phyloP scores from a whole-genome alignment of 92 coral and sea anemone genomes.

The Meandrina meandrites region DNA sequence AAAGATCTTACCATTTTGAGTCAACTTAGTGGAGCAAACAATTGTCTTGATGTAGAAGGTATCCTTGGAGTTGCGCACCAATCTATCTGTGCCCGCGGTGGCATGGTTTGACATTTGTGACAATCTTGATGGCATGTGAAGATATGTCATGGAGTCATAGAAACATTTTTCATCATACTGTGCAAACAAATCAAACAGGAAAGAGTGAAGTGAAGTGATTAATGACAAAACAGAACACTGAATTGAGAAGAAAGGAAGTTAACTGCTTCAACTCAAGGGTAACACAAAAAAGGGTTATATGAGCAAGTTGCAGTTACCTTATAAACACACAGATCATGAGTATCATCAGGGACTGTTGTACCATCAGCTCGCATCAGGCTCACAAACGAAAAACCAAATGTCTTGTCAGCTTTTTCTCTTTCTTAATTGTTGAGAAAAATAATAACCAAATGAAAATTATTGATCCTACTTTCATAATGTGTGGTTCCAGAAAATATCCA shows the following conservation, averaged over 20 bases:
- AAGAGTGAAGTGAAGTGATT: no score
- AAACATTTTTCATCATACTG: conserved; percentile 76
- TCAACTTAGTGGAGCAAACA: conserved; percentile 92
- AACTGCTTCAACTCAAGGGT: no score
- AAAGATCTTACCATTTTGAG: conserved; percentile 80
- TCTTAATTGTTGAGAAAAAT: conserved; percentile 39
- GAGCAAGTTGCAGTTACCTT: conserved; percentile 61
- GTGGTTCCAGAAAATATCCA: no score
- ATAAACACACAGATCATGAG: conserved; percentile 85
- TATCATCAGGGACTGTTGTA: conserved; percentile 81
- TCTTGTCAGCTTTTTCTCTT: conserved; percentile 80
- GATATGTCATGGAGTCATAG: conserved; percentile 84
- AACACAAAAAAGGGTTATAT: no score
- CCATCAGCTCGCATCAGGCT: conserved; percentile 85
- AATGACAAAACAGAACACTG: no score
- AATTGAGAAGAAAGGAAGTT: no score
- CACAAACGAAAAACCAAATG: conserved; percentile 90
- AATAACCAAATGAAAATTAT: not conserved
- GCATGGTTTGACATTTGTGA: conserved; percentile 60
- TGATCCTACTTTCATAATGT: no score
- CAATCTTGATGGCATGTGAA: conserved; percentile 70
- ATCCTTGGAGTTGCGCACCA: conserved; percentile 78
- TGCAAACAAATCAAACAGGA: not conserved
- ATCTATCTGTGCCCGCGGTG: conserved; percentile 60
- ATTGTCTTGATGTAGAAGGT: conserved; percentile 75